These are phyloP conservation scores for Menidia beryllina DNA, from an alignment of 2,113 vertebrate species.

Conservation along the genomic window DNA sequence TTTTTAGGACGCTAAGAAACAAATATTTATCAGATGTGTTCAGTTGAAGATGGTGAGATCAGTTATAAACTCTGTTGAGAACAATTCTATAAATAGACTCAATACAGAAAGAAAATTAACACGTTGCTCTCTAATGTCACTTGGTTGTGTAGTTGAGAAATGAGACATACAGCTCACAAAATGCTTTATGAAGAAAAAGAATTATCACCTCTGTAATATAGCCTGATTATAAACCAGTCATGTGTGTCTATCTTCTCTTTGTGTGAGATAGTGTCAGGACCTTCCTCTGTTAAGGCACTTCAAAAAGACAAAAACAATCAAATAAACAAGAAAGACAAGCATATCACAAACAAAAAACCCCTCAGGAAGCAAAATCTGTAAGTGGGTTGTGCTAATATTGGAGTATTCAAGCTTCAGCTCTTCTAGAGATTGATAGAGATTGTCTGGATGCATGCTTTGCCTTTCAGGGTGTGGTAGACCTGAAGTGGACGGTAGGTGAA, in stretches of 20 bases:
- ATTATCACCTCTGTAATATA: constrained; percentile 43
- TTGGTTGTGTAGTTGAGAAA: constrained; percentile 28
- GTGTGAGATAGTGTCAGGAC: constrained; percentile 9
- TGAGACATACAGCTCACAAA: constrained; percentile 7
- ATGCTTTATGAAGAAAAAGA: constrained; percentile 38
- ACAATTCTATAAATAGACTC: neutral
- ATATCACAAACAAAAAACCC: constrained; percentile 47
- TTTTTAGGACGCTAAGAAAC: neutral
- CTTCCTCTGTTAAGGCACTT: constrained; percentile 38
- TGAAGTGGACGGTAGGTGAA: constrained; percentile 48
- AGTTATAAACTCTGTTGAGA: neutral
- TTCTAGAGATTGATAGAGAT: constrained; percentile 64
- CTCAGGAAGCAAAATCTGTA: constrained; percentile 21
- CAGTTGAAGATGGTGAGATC: neutral
- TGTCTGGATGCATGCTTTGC: constrained; percentile 49
- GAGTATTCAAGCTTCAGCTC: constrained; percentile 37
- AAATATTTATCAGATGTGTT: neutral
- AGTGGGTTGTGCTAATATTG: constrained; percentile 30
- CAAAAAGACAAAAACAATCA: constrained; percentile 40
- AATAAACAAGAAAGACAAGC: constrained; percentile 40
- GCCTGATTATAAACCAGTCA: constrained; percentile 16
- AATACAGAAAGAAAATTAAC: constrained; percentile 17
- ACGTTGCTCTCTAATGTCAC: neutral
- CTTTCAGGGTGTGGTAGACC: constrained; percentile 57
- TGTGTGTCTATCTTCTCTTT: constrained; percentile 4